phyloP scores from a whole-genome alignment of 37 sponge, comb jelly and placozoan genomes.

The Oscarella lobularis region DNA sequence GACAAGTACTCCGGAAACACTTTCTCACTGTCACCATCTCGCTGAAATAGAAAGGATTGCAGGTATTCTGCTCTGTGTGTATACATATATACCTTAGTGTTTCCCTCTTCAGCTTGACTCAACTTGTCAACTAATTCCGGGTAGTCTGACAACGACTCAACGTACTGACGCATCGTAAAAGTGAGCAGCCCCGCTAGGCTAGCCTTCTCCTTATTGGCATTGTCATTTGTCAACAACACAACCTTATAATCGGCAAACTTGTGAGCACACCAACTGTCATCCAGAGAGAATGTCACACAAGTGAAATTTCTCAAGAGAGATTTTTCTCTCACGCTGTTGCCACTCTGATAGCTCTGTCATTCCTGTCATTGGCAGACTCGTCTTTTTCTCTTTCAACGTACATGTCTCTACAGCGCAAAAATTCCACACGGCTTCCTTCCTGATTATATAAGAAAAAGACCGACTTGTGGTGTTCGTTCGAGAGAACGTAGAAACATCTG shows the following conservation, averaged over 20 bases:
- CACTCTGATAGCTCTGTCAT: constrained; percentile 78
- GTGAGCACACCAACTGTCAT: no score
- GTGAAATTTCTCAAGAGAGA: not conserved
- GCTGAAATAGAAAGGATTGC: not conserved
- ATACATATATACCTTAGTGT: no score
- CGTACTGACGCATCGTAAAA: no score
- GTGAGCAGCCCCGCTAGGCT: no score
- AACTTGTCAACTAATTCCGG: constrained; percentile 66
- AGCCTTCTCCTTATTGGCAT: constrained; percentile 28
- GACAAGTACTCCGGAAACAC: constrained; percentile 64
- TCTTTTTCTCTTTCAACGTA: constrained; percentile 39
- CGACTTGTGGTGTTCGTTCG: constrained; percentile 79
- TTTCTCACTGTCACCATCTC: constrained; percentile 21
- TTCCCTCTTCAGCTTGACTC: constrained; percentile 13
- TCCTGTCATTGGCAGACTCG: constrained; percentile 77
- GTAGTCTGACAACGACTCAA: constrained; percentile 32
- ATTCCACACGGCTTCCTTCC: not conserved
- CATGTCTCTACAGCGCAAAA: constrained; percentile 35
- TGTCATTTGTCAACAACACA: constrained; percentile 61
- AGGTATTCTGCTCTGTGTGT: constrained; percentile 1
- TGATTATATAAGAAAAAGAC: constrained; percentile 14
- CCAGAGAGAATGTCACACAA: no score
- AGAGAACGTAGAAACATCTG: constrained; percentile 76
- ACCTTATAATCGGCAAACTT: not conserved
- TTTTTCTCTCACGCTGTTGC: constrained; percentile 13